Base-by-base conservation (phyloP, 2,797 vertebrate genomes). In the Iguana delicatissima region DNA sequence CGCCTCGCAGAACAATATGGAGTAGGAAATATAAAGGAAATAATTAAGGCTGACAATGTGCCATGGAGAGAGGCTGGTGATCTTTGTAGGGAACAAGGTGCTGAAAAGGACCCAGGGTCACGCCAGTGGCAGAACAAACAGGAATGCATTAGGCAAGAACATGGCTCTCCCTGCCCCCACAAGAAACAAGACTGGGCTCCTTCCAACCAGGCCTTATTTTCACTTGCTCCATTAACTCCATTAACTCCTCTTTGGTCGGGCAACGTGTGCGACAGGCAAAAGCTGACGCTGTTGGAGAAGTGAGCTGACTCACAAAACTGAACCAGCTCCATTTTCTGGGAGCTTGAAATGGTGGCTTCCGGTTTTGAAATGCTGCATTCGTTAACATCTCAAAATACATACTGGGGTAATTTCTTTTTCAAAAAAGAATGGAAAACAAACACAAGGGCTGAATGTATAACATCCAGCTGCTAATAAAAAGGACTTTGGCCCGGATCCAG, bases 31-130 rank as follows among this genome's bases (percentile, higher is more conserved):
- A 12, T 76, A 87, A 86, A 92, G 83, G 80, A 80, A 93, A 91
- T 87, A 94, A 92, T 95, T 80, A 93, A 83, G 80, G 85, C 92
- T 87, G 89, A 91, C 69, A 90, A 81, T 0, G 74, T 8, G 6
- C 90, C 62, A 46, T 74, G 76, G 89, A 93, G 67, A 52, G 74
- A 0, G 0, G 64, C 77, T 89, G 87, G 89, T 87, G 91, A 92
- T 80, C 64, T 88, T 52, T 85, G 81, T 72, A 89, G 72, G 80
- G 88, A 88, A 87, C 1, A 35, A 91, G 86, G 84, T 13, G 84
- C 69, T 85, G 72, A 88, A 90, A 91, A 80, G 0, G 2, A 12
- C 0, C 13, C 0, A 77, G 74, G 93, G 92, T 90, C 85, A 85
- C 38, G 72, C 85, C 64, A 29, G 79, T 1, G 4, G n/a, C 4